Percentiles rank a stretch among this genome's conserved stretches.
These are phyloP conservation scores for Melanchra persicariae DNA, from an alignment of 2,888 invertebrate species.

Conservation along the genomic window DNA sequence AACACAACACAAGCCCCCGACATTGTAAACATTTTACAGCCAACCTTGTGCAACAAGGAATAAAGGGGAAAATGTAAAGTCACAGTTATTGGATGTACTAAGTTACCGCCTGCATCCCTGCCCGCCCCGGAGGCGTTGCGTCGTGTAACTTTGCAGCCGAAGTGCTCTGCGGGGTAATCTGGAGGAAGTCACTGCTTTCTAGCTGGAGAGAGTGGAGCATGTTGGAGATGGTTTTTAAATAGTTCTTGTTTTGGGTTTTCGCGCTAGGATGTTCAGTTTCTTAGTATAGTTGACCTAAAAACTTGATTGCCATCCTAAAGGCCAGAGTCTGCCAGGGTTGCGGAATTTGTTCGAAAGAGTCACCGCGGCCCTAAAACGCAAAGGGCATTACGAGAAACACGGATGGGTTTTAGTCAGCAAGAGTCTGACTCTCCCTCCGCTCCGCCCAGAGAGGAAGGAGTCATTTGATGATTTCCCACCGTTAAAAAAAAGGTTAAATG, in stretches of 20 bases:
- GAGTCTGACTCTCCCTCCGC: no score
- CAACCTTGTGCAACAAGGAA: constrained; percentile 2
- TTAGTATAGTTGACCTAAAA: no score
- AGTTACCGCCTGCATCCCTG: constrained; percentile 33
- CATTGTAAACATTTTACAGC: constrained; percentile 36
- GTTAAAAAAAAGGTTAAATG: no score
- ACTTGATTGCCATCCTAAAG: no score
- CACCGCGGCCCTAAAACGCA: no score
- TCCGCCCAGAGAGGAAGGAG: no score
- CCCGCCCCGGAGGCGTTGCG: constrained; percentile 24
- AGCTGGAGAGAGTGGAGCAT: no score
- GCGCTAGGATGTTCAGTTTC: not conserved
- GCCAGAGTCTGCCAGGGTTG: no score
- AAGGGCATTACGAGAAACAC: no score
- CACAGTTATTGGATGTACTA: constrained; percentile 36
- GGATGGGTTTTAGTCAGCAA: no score
- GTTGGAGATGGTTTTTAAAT: constrained; percentile 3
- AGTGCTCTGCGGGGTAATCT: constrained; percentile 39
- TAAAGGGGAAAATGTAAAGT: constrained; percentile 35
- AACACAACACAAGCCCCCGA: not conserved
- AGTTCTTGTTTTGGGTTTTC: not conserved
- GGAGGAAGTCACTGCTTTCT: constrained; percentile 19
- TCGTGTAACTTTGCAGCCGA: constrained; percentile 42
- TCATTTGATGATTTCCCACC: no score
- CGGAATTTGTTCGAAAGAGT: no score